Evolutionary conservation across 1,140 invertebrate species (phyloP).

Genomic region (Bombus consobrinus): DNA sequence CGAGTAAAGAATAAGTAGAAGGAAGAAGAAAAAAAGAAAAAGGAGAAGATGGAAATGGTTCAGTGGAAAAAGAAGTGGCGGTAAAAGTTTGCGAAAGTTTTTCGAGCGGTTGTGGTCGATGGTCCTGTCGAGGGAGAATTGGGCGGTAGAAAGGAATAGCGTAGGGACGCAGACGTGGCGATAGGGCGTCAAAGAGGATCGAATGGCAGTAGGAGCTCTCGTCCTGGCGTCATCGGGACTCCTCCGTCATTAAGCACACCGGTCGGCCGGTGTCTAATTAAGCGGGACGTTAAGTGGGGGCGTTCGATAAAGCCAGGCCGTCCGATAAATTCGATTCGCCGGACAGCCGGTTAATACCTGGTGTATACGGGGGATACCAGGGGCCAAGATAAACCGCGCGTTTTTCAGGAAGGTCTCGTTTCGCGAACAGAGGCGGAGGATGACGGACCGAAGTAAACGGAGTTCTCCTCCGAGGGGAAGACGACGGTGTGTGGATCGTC

Average conservation of each 20-base stretch:
- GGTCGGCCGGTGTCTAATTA: conserved; percentile 68
- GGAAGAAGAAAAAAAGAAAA: not conserved
- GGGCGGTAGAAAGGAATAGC: not conserved
- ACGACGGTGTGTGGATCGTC: conserved; percentile 18
- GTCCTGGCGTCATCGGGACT: conserved; percentile 61
- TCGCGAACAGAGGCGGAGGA: conserved; percentile 63
- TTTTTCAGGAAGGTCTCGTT: conserved; percentile 67
- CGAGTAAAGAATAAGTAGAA: not conserved
- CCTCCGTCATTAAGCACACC: conserved; percentile 68
- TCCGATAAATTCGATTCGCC: conserved; percentile 74
- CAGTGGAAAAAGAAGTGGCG: not conserved
- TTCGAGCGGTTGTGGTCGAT: not conserved
- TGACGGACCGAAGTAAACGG: conserved; percentile 65
- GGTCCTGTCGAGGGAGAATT: not conserved
- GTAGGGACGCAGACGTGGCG: conserved; percentile 11
- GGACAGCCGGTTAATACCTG: conserved; percentile 73
- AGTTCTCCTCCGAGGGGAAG: conserved; percentile 30
- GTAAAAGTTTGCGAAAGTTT: not conserved
- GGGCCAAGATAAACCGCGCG: conserved; percentile 62
- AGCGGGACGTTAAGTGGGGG: conserved; percentile 70
- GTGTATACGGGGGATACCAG: conserved; percentile 53
- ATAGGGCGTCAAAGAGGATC: conserved; percentile 49
- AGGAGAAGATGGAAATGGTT: not conserved
- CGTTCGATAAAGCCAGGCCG: conserved; percentile 67
- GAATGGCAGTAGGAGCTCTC: conserved; percentile 38